phyloP scores from a whole-genome alignment of 2,888 invertebrate genomes.

The Eupsilia transversa region DNA sequence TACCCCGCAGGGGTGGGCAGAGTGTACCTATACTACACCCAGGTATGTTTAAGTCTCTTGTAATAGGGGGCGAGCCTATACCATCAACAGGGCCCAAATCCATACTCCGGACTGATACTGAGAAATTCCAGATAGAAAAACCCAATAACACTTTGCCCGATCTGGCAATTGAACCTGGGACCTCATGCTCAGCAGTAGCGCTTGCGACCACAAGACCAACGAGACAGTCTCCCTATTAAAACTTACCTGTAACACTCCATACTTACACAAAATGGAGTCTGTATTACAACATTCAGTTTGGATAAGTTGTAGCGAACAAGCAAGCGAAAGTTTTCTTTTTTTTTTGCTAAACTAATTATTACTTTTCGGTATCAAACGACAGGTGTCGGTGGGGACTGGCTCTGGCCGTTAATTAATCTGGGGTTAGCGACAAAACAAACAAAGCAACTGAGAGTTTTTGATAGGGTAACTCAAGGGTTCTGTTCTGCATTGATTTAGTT shows the following conservation, averaged over 20 bases:
- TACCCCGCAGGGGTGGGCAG: too few species aligned
- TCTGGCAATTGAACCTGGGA: too few species aligned
- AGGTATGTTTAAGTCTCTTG: too few species aligned
- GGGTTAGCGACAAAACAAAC: conserved; percentile 25
- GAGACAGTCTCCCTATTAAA: background rate
- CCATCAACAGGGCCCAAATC: too few species aligned
- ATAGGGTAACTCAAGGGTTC: background rate
- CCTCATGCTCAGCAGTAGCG: too few species aligned
- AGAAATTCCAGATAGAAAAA: too few species aligned
- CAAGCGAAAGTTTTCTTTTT: conserved; percentile 2
- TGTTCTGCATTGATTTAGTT: background rate
- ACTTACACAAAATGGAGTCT: conserved; percentile 21
- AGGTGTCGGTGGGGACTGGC: conserved; percentile 40
- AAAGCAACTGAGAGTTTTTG: conserved; percentile 22
- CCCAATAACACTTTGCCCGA: too few species aligned
- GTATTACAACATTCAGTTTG: conserved; percentile 29
- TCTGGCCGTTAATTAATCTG: conserved; percentile 49
- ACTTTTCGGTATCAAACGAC: conserved; percentile 48
- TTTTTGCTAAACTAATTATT: conserved; percentile 51
- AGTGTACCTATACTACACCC: too few species aligned
- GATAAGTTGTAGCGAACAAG: conserved; percentile 27
- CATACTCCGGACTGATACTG: too few species aligned
- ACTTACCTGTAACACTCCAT: background rate
- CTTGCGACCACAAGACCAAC: too few species aligned
- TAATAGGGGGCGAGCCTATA: too few species aligned